phyloP scores from a whole-genome alignment of 1,140 invertebrate genomes.

The Sitodiplosis mosellana region DNA sequence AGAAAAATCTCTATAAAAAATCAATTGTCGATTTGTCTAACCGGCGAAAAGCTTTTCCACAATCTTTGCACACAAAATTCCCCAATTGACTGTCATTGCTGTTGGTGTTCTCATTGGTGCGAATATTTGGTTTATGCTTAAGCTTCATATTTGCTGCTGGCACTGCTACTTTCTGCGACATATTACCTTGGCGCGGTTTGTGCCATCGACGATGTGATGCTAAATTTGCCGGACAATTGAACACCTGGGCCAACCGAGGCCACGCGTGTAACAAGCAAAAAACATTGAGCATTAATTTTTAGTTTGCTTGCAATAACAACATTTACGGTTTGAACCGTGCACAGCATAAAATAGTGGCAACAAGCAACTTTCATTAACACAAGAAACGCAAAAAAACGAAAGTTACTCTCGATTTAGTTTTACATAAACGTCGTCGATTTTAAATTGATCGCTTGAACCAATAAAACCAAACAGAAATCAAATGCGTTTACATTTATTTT shows the following conservation, averaged over 20 bases:
- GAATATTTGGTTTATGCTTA: neutral
- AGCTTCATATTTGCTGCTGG: constrained; percentile 12
- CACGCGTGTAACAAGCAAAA: too few relatives aligned
- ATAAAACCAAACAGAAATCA: too few relatives aligned
- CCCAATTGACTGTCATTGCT: constrained; percentile 12
- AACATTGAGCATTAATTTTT: too few relatives aligned
- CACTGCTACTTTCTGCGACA: constrained; percentile 14
- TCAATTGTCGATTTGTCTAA: constrained; percentile 5
- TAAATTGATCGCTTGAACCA: too few relatives aligned
- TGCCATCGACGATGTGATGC: constrained; percentile 96
- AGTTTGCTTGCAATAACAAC: too few relatives aligned
- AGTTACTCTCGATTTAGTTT: too few relatives aligned
- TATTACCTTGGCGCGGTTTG: constrained; percentile 40
- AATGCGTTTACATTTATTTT: too few relatives aligned
- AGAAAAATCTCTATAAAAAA: neutral
- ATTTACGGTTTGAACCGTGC: too few relatives aligned
- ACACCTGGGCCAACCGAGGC: constrained; percentile 48
- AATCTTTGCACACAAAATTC: constrained; percentile 52
- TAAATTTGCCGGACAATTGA: constrained; percentile 95
- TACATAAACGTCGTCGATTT: too few relatives aligned
- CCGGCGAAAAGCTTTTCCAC: constrained; percentile 61
- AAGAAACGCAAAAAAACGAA: too few relatives aligned
- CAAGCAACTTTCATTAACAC: too few relatives aligned
- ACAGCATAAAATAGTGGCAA: too few relatives aligned
- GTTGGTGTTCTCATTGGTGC: neutral